Base-by-base conservation (phyloP, 2,797 vertebrate genomes). In the Notoglanidium macrostoma region DNA sequence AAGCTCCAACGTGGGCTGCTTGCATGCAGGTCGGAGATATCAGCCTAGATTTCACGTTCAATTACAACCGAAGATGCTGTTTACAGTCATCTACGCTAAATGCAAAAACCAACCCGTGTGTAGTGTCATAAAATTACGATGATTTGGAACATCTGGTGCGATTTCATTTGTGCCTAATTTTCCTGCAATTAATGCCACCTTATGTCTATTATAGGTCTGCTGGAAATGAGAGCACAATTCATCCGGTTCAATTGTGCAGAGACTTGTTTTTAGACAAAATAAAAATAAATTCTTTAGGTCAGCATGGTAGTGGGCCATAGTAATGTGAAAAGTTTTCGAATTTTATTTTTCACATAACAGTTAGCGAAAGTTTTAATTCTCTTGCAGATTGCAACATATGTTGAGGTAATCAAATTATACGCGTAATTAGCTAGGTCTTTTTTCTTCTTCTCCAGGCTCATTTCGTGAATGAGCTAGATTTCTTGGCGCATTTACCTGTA, bases 101-200 rank as follows among this genome's bases (percentile, higher is more conserved):
- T 21, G 61, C 74, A 72, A 82, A 82, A 68, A 88, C 82, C 72
- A 59, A 84, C 59, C 40, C 70, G 29, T 32, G 51, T 81, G 79
- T 88, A 91, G 88, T 89, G 68, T 89, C 63, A 87, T 89, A 87
- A 91, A 91, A 90, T 90, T 80, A 87, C 59, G 72, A 73, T 86
- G 54, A 90, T 91, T 91, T 89, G 44, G 84, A 90, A 91, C 91
- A 92, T 92, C 90, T 93, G 90, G 89, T 91, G 86, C 87, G 83
- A 19, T 89, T 90, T 88, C 84, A 90, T 92, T 91, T 91, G 88
- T 74, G 44, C 85, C 82, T 91, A 85, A 89, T 91, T 89, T 89
- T 77, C 86, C 68, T 85, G 84, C 86, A 80, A 83, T 90, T 89
- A 89, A 85, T 89, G 85, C 72, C 87, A 84, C 90, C 87, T 73